Evolutionary conservation across 2,888 invertebrate species (phyloP), one percentile per base, ranked within the genome.

Genomic region (Sepiola atlantica): DNA sequence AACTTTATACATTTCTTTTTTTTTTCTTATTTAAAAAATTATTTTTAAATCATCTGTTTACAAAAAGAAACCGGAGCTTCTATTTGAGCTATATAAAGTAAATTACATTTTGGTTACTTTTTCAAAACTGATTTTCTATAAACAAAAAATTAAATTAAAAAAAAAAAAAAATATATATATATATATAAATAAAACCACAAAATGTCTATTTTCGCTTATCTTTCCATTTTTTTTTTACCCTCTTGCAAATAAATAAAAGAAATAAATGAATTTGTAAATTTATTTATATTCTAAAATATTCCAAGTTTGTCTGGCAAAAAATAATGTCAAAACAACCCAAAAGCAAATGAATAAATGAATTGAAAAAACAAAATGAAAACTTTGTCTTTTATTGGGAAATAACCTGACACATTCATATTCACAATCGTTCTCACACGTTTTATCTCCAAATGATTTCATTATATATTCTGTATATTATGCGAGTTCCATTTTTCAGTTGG

Each of bases 21-120:
- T n/a, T n/a, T n/a, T n/a, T n/a, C n/a, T n/a, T n/a, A n/a, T n/a
- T 45, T 45, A 45, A 45, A 45, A 45, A 45, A 45, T 45, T 45
- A 45, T 45, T 45, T 45, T 45, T 45, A 57, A 77, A n/a, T 14
- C n/a, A 77, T 45, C 8, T 45, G 45, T 45, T 45, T 45, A 45
- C 45, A 45, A 45, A 45, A 45, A 45, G 45, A 77, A 77, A 77
- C 77, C 77, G n/a, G 77, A 77, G 16, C 3, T n/a, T 12, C 18
- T 77, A 32, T 77, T 77, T 32, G n/a, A 77, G 32, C 77, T 77
- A 77, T 77, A 77, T n/a, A 32, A 77, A 77, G 77, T 77, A 77
- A 77, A 77, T 77, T n/a, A n/a, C 20, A 77, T 77, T 77, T 77
- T 77, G 77, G 77, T n/a, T 77, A 77, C 77, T 77, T 77, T 77